phyloP scores from a whole-genome alignment of 92 coral and sea anemone genomes.

The Epizoanthus fatuus region DNA sequence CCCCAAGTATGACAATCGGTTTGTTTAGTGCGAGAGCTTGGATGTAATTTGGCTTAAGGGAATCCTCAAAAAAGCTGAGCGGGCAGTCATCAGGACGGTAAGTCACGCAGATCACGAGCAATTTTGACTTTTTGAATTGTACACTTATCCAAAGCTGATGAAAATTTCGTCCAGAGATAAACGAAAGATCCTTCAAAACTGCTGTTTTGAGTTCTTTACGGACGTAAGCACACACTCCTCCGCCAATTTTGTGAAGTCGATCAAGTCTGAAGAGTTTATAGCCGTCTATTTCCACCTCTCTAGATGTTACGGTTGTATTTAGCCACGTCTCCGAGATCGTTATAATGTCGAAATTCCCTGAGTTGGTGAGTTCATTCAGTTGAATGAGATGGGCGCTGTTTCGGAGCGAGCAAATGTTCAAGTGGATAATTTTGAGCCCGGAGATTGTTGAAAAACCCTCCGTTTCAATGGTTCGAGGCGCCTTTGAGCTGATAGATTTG shows the following conservation, averaged over 20 bases:
- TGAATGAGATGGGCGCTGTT: conserved; percentile 50
- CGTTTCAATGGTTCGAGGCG: too few relatives aligned
- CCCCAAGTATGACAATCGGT: conserved; percentile 31
- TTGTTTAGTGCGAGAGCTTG: too few relatives aligned
- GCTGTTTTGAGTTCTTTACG: conserved; percentile 34
- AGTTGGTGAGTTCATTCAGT: conserved; percentile 39
- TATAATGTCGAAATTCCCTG: conserved; percentile 40
- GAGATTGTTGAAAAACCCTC: not conserved
- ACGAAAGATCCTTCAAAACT: not conserved
- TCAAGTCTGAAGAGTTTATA: conserved; percentile 54
- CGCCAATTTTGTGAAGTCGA: conserved; percentile 54
- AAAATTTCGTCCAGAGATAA: not conserved
- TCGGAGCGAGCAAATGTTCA: conserved; percentile 49
- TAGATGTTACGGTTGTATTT: conserved; percentile 39
- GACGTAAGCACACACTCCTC: conserved; percentile 54
- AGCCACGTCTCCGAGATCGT: conserved; percentile 65
- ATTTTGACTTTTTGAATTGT: not conserved
- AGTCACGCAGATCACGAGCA: not conserved
- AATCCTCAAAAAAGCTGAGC: conserved; percentile 14
- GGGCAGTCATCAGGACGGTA: conserved; percentile 6
- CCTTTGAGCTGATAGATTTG: too few relatives aligned
- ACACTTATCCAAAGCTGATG: not conserved
- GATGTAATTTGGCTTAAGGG: conserved; percentile 26
- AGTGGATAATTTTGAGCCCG: conserved; percentile 46
- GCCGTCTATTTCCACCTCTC: conserved; percentile 46